Percentiles rank a stretch among this genome's conserved stretches.
phyloP scores from a whole-genome alignment of 2,888 invertebrate genomes.

The Caenorhabditis sp. region DNA sequence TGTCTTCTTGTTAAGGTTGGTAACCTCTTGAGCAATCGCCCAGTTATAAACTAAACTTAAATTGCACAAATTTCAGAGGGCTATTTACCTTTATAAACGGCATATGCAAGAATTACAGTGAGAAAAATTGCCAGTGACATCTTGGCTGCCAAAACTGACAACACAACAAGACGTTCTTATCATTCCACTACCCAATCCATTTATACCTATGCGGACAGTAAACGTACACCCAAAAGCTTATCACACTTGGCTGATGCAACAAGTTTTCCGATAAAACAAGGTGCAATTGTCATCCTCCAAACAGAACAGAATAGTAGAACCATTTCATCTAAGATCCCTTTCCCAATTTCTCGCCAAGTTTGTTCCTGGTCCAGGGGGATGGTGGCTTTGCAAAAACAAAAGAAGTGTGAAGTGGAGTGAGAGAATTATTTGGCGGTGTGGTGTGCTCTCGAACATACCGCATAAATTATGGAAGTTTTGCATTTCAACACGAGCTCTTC shows the following conservation, averaged over 20 bases:
- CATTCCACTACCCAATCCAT: too few relatives aligned
- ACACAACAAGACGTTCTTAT: too few relatives aligned
- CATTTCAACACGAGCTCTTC: slow-evolving; percentile 13
- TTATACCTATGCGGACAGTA: slow-evolving; percentile 21
- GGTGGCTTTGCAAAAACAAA: neutral
- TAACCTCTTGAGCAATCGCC: slow-evolving; percentile 25
- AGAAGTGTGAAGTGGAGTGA: neutral
- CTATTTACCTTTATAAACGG: slow-evolving; percentile 20
- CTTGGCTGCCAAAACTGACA: too few relatives aligned
- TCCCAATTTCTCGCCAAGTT: neutral
- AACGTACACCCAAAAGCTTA: slow-evolving; percentile 44
- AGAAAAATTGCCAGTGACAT: neutral
- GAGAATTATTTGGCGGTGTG: neutral
- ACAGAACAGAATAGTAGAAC: too few relatives aligned
- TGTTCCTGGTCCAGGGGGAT: neutral
- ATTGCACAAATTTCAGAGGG: too few relatives aligned
- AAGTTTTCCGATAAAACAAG: slow-evolving; percentile 22
- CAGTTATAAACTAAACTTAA: slow-evolving; percentile 44
- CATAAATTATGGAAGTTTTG: slow-evolving; percentile 35
- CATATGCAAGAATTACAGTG: neutral
- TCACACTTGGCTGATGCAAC: slow-evolving; percentile 58
- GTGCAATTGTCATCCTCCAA: slow-evolving; percentile 44
- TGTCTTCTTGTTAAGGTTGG: slow-evolving; percentile 42
- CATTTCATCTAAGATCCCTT: too few relatives aligned
- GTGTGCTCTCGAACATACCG: slow-evolving; percentile 26